Evolutionary conservation across 2,113 vertebrate genomes (phyloP).

Genomic region (Prietella phreatophila): DNA sequence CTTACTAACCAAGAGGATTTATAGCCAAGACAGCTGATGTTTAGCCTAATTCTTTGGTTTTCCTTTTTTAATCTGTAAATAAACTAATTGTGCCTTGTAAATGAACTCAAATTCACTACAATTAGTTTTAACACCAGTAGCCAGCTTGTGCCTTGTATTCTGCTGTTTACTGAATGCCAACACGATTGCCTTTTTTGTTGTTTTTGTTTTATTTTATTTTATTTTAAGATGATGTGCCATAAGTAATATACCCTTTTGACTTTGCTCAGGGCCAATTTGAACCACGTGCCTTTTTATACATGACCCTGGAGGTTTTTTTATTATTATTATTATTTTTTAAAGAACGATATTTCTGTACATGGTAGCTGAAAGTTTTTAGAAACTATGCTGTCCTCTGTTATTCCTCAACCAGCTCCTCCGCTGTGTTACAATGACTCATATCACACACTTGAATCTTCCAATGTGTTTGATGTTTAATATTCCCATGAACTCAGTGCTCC

Average conservation of each 20-base stretch:
- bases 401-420: conserved; percentile 65
- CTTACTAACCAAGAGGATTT: conserved; percentile 82
- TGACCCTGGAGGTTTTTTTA: conserved; percentile 57
- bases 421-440: conserved; percentile 62
- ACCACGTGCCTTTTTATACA: conserved; percentile 62
- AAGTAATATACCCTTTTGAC: conserved; percentile 60
- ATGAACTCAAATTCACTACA: conserved; percentile 80
- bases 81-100: conserved; percentile 92
- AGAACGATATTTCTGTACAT: conserved; percentile 47
- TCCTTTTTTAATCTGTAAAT: conserved; percentile 78
- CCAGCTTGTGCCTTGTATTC: conserved; percentile 81
- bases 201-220: conserved; percentile 52
- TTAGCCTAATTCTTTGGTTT: conserved; percentile 74
- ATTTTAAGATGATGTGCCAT: conserved; percentile 42
- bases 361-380: conserved; percentile 40
- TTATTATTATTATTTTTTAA: not conserved
- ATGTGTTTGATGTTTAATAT: not conserved
- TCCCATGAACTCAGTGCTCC: conserved; percentile 9
- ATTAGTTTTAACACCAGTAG: conserved; percentile 78
- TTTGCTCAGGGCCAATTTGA: conserved; percentile 69
- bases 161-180: conserved; percentile 80
- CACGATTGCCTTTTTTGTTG: conserved; percentile 53
- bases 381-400: conserved; percentile 60
- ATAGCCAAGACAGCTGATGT: conserved; percentile 61
- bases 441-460: conserved; percentile 41